Evolutionary conservation across 2,113 vertebrate species (phyloP), one percentile per base, ranked within the genome.

Genomic region (Eupsittula cactorum): DNA sequence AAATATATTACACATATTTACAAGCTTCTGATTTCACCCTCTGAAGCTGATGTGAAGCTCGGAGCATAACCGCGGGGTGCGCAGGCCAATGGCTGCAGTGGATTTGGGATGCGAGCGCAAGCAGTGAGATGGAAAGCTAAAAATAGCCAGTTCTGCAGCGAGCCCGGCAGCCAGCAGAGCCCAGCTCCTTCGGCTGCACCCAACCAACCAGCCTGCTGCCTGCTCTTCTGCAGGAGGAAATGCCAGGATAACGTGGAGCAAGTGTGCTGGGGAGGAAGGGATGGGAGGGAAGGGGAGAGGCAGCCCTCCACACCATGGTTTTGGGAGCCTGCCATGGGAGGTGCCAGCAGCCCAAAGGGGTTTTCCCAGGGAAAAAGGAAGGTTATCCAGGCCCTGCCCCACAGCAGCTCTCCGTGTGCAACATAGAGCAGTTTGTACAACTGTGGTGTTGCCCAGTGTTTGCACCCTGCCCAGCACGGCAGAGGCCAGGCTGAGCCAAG

Each of bases 1-100:
- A 97, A 95, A 96, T 98, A 98, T 97, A 94, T 90, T 98, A 98
- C 97, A 98, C 23, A 6, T 98, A 98, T 98, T 97, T 98, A 98
- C 97, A 98, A 92, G 50, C 67, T 85, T 90, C 92, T 50, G 90
- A 50, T 92, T 91, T 90, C 59, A 57, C 76, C 80, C 93, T 95
- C 82, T 27, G 80, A 91, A 0, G 79, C 55, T 71, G 64, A 59
- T 0, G 67, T 27, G 82, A 92, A 47, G 77, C 37, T 78, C 85
- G 35, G 91, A 39, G 63, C 1, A 5, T 46, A 44, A 67, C 92
- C 7, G 15, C 14, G 9, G 91, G 67, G 44, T 31, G 7, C 17
- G 28, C 41, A n/a, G 93, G 92, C 60, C 16, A 74, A 37, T 18
- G 82, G 57, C 63, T 57, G 88, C 83, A 44, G 49, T 29, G 81